Conservation (phyloP, 2,888 invertebrate species). For the Agonopterix heracliana region DNA sequence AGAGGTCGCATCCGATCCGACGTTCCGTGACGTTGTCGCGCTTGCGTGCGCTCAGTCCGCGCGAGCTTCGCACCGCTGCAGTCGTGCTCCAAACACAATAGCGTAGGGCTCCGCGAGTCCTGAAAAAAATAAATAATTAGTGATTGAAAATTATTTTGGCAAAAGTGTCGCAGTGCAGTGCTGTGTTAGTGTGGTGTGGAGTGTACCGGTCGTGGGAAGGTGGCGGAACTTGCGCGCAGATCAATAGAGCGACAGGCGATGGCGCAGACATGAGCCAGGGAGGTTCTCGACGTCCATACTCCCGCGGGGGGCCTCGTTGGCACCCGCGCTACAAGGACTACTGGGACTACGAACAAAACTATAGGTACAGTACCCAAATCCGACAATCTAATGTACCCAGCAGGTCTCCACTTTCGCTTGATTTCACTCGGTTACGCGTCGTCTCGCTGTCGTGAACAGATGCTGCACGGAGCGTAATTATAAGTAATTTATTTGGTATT, state of each 20-base stretch:
- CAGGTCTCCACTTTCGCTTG: neutral
- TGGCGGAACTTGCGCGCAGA: constrained; percentile 41
- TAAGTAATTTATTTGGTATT: too few relatives aligned
- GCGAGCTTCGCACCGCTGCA: constrained; percentile 55
- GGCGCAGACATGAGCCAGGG: constrained; percentile 70
- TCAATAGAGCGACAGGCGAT: constrained; percentile 49
- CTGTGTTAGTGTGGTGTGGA: constrained; percentile 16
- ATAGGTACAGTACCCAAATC: constrained; percentile 37
- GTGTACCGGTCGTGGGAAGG: constrained; percentile 24
- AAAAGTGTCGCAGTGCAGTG: constrained; percentile 53
- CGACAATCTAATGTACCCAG: neutral
- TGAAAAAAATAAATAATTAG: constrained; percentile 21
- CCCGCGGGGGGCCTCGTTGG: constrained; percentile 69
- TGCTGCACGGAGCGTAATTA: too few relatives aligned
- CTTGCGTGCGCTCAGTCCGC: constrained; percentile 36
- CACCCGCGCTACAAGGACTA: constrained; percentile 72
- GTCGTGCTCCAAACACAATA: constrained; percentile 43
- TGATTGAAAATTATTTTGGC: constrained; percentile 15
- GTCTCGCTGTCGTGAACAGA: too few relatives aligned
- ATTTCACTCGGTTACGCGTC: neutral
- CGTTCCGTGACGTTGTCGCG: constrained; percentile 40
- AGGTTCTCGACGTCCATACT: constrained; percentile 64
- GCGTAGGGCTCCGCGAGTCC: constrained; percentile 36
- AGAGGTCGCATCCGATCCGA: constrained; percentile 29
- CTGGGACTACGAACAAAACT: constrained; percentile 71